Evolutionary conservation across 1,140 invertebrate genomes (phyloP).

Genomic region (Hirudo medicinalis): DNA sequence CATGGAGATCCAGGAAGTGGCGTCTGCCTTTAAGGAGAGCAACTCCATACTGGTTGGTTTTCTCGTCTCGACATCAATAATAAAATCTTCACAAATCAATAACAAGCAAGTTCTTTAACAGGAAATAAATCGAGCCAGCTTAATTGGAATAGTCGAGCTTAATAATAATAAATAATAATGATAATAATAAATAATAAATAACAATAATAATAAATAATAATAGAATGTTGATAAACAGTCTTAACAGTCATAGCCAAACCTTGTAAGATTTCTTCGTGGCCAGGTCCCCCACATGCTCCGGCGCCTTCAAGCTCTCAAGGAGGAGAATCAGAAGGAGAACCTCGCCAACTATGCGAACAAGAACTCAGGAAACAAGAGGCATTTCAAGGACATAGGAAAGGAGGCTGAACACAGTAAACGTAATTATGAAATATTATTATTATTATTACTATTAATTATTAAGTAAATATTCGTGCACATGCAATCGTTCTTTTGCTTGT

Average conservation of each 20-base stretch:
- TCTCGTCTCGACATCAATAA: not conserved
- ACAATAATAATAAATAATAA: no score
- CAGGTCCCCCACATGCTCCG: conserved; percentile 66
- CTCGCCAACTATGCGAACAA: conserved; percentile 21
- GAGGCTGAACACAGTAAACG: no score
- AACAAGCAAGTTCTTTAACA: no score
- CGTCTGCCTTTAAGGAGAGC: conserved; percentile 71
- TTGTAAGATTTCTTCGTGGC: not conserved
- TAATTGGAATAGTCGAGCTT: no score
- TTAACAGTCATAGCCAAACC: no score
- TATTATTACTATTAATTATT: no score
- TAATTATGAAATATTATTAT: no score
- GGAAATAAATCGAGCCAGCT: no score
- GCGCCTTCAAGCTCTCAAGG: conserved; percentile 55
- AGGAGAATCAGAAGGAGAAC: conserved; percentile 38
- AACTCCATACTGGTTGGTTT: conserved; percentile 58
- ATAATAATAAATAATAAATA: not conserved
- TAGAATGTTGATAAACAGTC: not conserved
- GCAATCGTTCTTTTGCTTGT: no score
- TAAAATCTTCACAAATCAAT: no score
- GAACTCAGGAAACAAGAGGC: conserved; percentile 21
- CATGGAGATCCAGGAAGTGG: conserved; percentile 89
- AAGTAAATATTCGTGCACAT: no score
- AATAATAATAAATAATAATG: not conserved
- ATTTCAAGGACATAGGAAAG: conserved; percentile 19